Base-by-base conservation (phyloP, 2,797 vertebrate genomes). In the Chanos chanos region DNA sequence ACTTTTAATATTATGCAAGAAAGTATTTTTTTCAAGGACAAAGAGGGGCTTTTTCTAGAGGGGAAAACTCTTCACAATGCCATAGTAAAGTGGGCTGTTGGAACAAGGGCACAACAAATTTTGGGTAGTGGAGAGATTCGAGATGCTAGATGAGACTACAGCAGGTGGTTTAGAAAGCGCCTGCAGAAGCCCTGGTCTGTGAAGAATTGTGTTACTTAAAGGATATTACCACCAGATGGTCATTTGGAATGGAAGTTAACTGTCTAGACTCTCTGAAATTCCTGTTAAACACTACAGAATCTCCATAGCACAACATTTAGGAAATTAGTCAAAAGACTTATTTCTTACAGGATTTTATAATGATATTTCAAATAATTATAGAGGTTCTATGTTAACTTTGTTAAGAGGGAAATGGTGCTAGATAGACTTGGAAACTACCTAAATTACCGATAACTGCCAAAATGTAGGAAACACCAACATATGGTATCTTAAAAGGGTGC, bases 181-280 rank as follows among this genome's bases (percentile, higher is more conserved):
- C 83, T 83, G 86, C 88, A 90, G 88, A 89, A 90, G 87, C 88
- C 87, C 84, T 84, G 85, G 85, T 88, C 88, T 88, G 84, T 87
- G 85, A 85, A 85, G 87, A 90, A 90, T 89, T 88, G 86, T 88
- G 87, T 90, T 90, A 86, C 89, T 90, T 90, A 90, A 91, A 89
- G 90, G 90, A 90, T 90, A 89, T 89, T 84, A 80, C 83, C 83
- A 85, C 90, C 90, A 91, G 90, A 91, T 91, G 90, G 87, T 89
- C 88, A 89, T 89, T 90, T 91, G 90, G 89, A 91, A 86, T 83
- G 88, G 75, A 89, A 89, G 86, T 87, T 82, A 83, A 86, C 84
- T 82, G 89, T 88, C 83, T 81, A 83, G 84, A 87, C 85, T 86
- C 84, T 85, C 82, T 33, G 39, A 44, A 62, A 68, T 58, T 66